Evolutionary conservation across 1,140 invertebrate species (phyloP).

Genomic region (Heliconius himera): DNA sequence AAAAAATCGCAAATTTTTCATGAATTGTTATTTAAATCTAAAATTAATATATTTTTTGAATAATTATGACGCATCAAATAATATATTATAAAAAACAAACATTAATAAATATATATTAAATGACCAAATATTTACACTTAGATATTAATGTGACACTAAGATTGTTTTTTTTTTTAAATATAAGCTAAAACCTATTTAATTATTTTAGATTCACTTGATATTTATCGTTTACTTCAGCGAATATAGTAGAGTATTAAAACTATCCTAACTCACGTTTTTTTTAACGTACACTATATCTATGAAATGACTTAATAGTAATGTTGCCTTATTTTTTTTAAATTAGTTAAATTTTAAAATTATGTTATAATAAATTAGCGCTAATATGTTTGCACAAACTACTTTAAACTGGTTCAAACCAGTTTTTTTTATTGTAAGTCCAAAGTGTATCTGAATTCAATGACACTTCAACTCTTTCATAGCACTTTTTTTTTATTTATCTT

Average conservation of each 20-base stretch:
- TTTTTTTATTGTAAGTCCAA: not conserved
- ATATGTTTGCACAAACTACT: not conserved
- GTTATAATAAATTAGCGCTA: not conserved
- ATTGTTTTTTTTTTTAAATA: not conserved
- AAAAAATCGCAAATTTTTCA: not conserved
- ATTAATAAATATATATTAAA: not conserved
- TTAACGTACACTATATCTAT: not conserved
- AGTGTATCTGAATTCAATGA: not conserved
- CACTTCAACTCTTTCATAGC: no score
- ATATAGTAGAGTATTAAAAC: not conserved
- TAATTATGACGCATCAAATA: not conserved
- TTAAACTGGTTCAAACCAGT: no score
- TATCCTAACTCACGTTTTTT: not conserved
- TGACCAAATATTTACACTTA: not conserved
- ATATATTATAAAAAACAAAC: not conserved
- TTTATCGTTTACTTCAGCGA: not conserved
- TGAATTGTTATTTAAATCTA: not conserved
- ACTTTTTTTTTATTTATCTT: no score
- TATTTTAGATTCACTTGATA: not conserved
- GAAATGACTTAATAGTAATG: not conserved
- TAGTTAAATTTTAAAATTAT: not conserved
- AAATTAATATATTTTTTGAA: not conserved
- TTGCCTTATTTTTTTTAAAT: not conserved
- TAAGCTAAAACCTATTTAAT: not conserved
- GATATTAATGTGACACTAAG: not conserved